phyloP scores from a whole-genome alignment of 2,888 invertebrate species.

The Agrotis ipsilon region DNA sequence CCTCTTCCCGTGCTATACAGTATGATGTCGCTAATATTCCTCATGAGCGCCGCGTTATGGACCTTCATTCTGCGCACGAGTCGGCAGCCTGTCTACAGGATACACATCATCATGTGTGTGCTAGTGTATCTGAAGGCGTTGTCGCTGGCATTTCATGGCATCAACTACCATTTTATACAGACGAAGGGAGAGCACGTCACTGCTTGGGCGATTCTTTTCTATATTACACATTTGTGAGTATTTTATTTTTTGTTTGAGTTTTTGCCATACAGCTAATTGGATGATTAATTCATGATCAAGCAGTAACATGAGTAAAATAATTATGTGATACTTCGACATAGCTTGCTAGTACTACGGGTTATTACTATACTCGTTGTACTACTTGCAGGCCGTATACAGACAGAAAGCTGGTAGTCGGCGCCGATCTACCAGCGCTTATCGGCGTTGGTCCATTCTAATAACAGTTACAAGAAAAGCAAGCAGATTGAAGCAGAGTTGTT shows the following conservation, averaged over 20 bases:
- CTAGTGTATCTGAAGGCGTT: slow-evolving; percentile 97
- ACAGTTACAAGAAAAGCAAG: too few relatives aligned
- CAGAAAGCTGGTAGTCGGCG: too few relatives aligned
- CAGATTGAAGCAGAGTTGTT: too few relatives aligned
- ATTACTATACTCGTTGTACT: too few relatives aligned
- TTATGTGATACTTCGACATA: too few relatives aligned
- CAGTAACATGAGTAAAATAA: too few relatives aligned
- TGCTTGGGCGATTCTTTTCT: slow-evolving; percentile 99
- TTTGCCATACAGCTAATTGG: too few relatives aligned
- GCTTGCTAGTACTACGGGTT: too few relatives aligned
- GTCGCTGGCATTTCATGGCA: slow-evolving; percentile 98
- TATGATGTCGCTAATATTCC: slow-evolving; percentile 97
- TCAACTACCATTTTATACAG: slow-evolving; percentile 98
- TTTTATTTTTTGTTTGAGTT: slow-evolving; percentile 8
- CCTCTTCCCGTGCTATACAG: slow-evolving; percentile 98
- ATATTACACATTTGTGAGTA: slow-evolving; percentile 98
- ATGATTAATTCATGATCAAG: too few relatives aligned
- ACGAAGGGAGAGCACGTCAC: slow-evolving; percentile 98
- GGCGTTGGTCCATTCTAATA: too few relatives aligned
- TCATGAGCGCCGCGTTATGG: slow-evolving; percentile 98
- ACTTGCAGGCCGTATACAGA: too few relatives aligned
- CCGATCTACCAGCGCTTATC: too few relatives aligned
- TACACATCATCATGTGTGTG: slow-evolving; percentile 99
- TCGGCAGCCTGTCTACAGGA: slow-evolving; percentile 97
- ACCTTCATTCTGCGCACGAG: slow-evolving; percentile 96